Base-by-base conservation (phyloP, 1,140 invertebrate genomes). In the Arion vulgaris region DNA sequence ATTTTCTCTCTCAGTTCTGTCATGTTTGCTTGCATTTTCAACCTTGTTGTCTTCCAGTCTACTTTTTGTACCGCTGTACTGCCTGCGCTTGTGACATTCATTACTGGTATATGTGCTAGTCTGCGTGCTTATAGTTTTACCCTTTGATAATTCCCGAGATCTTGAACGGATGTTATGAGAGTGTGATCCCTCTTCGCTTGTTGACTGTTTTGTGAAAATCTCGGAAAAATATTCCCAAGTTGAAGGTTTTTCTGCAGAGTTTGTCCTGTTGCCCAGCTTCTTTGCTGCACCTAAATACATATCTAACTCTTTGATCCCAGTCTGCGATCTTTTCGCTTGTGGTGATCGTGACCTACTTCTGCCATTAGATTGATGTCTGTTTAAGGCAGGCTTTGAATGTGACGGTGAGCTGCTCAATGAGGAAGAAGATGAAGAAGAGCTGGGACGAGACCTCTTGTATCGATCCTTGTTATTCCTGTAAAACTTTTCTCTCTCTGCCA, bases 401-500 rank as follows among this genome's bases (percentile, higher is more conserved):
- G 74, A 32, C 2, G 76, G 34, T 36, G 76, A 66, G 4, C 1
- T 4, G 4, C 45, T 53, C 9, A 13, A n/a, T 7, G 26, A 36
- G 38, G 49, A 57, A 11, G 75, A 77, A 7, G 26, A 13, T 49
- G 76, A 68, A 0, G 34, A 19, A 4, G 76, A 66, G 0, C 34
- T 38, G 15, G 32, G 13, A 19, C 34, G 5, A 39, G 17, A 62
- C 62, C 28, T 84, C 36, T 32, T 69, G 49, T 51, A 41, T 74
- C 36, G 11, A 28, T 62, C 53, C 36, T 80, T 81, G n/a, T 57
- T 85, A 23, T 79, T 53, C n/a, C n/a, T 73, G 36, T 62, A 80
- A 62, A 76, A 82, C 19, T 79, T 76, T 53, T 77, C 84, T 78
- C 68, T 83, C 62, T 28, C 83, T 26, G 53, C 83, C 62, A 73